Evolutionary conservation across 2,888 invertebrate genomes (phyloP).

Genomic region (Falcaria lacertinaria): DNA sequence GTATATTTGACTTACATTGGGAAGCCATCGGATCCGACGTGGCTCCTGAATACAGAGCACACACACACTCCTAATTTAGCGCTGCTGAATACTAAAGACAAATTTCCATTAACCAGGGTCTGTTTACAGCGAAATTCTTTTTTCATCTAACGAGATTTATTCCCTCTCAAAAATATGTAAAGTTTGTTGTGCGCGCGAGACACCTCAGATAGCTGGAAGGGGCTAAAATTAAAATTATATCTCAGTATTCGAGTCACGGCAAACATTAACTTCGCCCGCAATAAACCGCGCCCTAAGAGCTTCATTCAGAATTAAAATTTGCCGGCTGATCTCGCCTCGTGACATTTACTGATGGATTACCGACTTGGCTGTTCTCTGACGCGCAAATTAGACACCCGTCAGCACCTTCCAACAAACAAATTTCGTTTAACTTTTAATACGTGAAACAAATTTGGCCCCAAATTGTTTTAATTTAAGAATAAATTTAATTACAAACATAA

Average conservation of each 20-base stretch:
- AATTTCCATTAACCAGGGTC: conserved; percentile 63
- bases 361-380: conserved; percentile 40
- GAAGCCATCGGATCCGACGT: background rate
- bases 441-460: background rate
- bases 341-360: conserved; percentile 72
- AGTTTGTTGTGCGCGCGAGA: conserved; percentile 50
- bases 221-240: conserved; percentile 75
- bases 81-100: conserved; percentile 58
- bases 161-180: conserved; percentile 72
- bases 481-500: background rate
- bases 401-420: background rate
- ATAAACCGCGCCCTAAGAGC: conserved; percentile 72
- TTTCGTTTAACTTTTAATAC: background rate
- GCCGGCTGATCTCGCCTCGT: conserved; percentile 65
- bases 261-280: conserved; percentile 73
- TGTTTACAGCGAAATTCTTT: conserved; percentile 70
- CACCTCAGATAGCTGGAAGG: conserved; percentile 55
- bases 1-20: too few species aligned
- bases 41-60: conserved; percentile 6
- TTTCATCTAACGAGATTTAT: conserved; percentile 74
- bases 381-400: background rate
- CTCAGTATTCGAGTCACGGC: conserved; percentile 75
- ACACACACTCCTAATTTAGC: conserved; percentile 38
- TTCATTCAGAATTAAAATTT: conserved; percentile 77
- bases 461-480: background rate